Evolutionary conservation across 2,888 invertebrate species (phyloP), one percentile per base, ranked within the genome.

Genomic region (Drosophila recens): DNA sequence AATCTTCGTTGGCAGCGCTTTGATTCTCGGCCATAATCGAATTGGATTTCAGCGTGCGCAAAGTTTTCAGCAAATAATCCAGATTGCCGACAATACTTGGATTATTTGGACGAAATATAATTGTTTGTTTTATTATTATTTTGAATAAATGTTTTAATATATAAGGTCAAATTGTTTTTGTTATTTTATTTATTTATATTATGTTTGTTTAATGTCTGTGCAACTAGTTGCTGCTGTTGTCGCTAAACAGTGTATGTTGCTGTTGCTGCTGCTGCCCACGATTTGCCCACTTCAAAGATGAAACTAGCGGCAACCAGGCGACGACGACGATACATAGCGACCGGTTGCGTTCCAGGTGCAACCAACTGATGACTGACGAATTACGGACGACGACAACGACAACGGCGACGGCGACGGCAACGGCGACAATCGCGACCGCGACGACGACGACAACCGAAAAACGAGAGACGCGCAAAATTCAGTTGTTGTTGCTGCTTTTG

Each of bases 11-110:
- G 72, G 91, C 91, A 71, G 92, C 92, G 71, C 91, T 92, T 89
- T 92, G 92, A 90, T 92, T 92, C 89, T 92, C 92, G 88, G 92
- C 92, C 92, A 92, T 92, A 89, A 91, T 92, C 90, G 91, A 91
- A 78, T 84, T 90, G 82, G 88, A 89, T 87, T 91, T 91, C 74
- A 91, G 90, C 79, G 91, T 90, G 52, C 91, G 91, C 75, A 91
- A 91, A 83, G 92, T 91, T 76, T 91, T 91, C 69, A 91, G 90
- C 87, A 91, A 84, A 90, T 91, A 91, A 91, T 91, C 92, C 91
- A 91, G 91, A 80, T 91, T 84, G 90, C 78, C 71, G 72, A 66
- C 80, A 79, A 80, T 82, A 72, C 69, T 53, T 75, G 89, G 89
- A 89, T 90, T 90, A 87, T 83, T 79, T 77, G 46, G 42, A 11